A percentile compares a stretch with the other conserved stretches of the same genome.
Evolutionary conservation across 2,113 vertebrate species (phyloP).

Genomic region (Sebastes fasciatus): DNA sequence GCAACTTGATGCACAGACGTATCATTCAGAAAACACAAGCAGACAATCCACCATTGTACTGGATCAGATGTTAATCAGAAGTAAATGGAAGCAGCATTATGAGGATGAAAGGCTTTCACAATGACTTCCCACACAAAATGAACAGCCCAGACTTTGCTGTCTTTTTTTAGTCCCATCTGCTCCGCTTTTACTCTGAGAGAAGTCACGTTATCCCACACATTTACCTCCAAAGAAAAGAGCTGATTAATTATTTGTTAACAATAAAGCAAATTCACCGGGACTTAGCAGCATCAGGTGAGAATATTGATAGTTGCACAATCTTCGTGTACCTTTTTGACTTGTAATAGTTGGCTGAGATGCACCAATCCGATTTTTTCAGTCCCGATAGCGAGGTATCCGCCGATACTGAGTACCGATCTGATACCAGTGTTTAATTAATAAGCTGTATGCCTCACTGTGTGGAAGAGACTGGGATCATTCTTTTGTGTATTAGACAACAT

Average conservation of each 20-base stretch:
- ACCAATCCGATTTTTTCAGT: no score
- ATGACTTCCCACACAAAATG: constrained; percentile 27
- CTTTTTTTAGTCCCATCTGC: constrained; percentile 14
- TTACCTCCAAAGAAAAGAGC: background rate
- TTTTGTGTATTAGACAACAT: no score
- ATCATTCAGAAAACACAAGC: constrained; percentile 74
- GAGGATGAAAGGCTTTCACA: constrained; percentile 32
- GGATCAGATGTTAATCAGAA: constrained; percentile 49
- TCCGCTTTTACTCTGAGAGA: constrained; percentile 18
- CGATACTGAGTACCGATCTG: no score
- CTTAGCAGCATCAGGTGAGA: constrained; percentile 21
- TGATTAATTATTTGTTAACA: background rate
- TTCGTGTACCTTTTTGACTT: constrained; percentile 24
- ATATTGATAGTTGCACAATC: constrained; percentile 1
- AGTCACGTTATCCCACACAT: background rate
- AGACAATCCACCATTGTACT: constrained; percentile 52
- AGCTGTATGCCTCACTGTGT: no score
- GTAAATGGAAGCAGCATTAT: constrained; percentile 42
- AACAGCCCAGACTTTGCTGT: constrained; percentile 12
- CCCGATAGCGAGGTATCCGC: no score
- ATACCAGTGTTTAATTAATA: no score
- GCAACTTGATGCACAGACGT: constrained; percentile 78
- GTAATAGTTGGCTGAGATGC: background rate
- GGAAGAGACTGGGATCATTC: no score
- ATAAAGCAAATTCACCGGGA: background rate